Percentiles rank a stretch among this genome's conserved stretches.
phyloP scores from a whole-genome alignment of 2,888 invertebrate genomes.

The Zaprionus bogoriensis region DNA sequence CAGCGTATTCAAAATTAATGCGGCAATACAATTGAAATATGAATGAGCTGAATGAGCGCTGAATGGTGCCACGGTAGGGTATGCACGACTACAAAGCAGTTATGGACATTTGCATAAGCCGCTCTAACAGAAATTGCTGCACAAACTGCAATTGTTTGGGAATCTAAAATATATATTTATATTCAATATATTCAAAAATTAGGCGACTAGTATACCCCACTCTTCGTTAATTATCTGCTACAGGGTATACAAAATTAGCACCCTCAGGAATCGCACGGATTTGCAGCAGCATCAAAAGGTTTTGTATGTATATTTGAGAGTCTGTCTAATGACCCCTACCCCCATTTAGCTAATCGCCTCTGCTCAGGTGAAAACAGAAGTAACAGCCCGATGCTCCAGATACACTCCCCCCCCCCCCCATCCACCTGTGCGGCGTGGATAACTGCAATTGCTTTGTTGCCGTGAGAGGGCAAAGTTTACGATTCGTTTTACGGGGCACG shows the following conservation, averaged over 20 bases:
- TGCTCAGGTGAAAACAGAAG: too few relatives aligned
- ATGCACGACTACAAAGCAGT: neutral
- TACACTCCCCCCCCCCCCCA: too few relatives aligned
- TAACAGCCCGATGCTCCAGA: too few relatives aligned
- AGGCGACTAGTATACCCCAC: neutral
- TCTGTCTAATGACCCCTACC: neutral
- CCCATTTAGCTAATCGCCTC: neutral
- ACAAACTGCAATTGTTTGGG: too few relatives aligned
- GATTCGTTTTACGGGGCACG: constrained; percentile 1
- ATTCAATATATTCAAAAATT: too few relatives aligned
- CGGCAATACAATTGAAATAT: constrained; percentile 6
- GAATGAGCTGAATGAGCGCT: neutral
- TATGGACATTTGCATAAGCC: too few relatives aligned
- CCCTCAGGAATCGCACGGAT: neutral
- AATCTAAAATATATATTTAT: too few relatives aligned
- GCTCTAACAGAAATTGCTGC: too few relatives aligned
- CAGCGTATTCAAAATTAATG: constrained; percentile 24
- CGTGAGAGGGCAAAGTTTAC: neutral
- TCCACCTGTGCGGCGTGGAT: too few relatives aligned
- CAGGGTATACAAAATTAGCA: constrained; percentile 2
- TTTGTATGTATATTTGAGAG: neutral
- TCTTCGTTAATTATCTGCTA: neutral
- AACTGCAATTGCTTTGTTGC: neutral
- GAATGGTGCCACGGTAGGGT: neutral
- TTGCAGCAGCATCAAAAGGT: constrained; percentile 5